Evolutionary conservation across 2,113 vertebrate genomes (phyloP).

Genomic region (Peucedramus taeniatus): DNA sequence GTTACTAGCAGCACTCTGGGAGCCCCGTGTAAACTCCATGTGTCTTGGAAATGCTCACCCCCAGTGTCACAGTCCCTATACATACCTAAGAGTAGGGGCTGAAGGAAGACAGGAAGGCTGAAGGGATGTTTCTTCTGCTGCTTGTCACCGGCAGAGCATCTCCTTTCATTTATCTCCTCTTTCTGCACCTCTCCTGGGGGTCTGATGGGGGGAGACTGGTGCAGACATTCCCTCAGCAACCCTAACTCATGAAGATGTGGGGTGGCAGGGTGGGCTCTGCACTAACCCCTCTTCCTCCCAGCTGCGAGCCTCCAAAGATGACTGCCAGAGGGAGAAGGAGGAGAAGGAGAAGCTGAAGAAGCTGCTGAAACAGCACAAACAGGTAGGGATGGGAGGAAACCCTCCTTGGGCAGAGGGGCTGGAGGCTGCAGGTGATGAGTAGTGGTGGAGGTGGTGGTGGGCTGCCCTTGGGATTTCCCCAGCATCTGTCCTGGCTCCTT

Average conservation of each 20-base stretch:
- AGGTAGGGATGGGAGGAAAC: constrained; percentile 69
- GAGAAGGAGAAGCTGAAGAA: constrained; percentile 90
- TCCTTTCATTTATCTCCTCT: background rate
- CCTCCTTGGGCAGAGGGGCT: background rate
- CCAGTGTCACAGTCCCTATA: background rate
- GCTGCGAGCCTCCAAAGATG: constrained; percentile 89
- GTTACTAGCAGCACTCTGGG: background rate
- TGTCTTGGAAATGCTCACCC: fast-evolving
- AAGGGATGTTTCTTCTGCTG: background rate
- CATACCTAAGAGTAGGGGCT: background rate
- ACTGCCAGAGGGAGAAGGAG: constrained; percentile 85
- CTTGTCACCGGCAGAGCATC: background rate
- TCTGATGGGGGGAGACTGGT: fast-evolving
- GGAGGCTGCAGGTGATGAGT: fast-evolving
- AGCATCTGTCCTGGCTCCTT: background rate
- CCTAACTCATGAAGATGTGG: fast-evolving
- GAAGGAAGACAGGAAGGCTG: background rate
- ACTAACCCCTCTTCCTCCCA: constrained; percentile 38
- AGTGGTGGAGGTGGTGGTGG: background rate
- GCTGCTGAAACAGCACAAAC: constrained; percentile 90
- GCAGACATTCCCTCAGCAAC: background rate
- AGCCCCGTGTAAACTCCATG: fast-evolving
- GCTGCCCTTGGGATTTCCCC: background rate
- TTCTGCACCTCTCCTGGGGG: background rate
- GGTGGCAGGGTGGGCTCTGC: background rate